These are phyloP conservation scores for Cathartes aura DNA, from an alignment of 2,113 vertebrate species.

Conservation along the genomic window DNA sequence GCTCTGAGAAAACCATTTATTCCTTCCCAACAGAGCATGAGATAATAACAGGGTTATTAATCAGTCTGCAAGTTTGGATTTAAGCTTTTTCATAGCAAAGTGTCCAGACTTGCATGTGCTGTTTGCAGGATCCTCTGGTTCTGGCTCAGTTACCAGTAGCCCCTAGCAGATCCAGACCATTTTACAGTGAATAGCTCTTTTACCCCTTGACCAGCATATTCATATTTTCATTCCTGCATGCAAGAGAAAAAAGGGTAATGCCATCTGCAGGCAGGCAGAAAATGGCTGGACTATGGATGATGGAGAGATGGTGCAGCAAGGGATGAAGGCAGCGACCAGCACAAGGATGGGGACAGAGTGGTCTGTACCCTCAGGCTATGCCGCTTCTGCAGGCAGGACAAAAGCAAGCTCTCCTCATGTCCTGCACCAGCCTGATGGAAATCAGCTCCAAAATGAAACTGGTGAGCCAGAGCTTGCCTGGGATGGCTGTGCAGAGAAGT, in stretches of 20 bases:
- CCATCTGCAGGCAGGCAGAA: background rate
- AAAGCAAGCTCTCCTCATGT: background rate
- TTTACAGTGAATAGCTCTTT: background rate
- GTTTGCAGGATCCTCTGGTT: background rate
- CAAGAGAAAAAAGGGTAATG: background rate
- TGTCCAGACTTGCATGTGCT: background rate
- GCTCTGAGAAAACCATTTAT: background rate
- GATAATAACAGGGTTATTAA: conserved; percentile 1
- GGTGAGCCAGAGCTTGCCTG: background rate
- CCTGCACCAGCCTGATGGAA: background rate
- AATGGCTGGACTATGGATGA: background rate
- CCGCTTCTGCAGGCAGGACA: background rate
- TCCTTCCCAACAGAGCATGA: background rate
- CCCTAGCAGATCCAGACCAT: background rate
- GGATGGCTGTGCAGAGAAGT: background rate
- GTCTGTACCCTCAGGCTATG: background rate
- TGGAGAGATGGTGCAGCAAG: background rate
- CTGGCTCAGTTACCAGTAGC: background rate
- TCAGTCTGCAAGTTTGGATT: background rate
- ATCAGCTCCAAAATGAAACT: background rate
- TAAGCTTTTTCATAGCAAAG: background rate
- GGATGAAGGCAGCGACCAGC: background rate
- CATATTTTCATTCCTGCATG: background rate
- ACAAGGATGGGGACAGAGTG: background rate
- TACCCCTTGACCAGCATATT: background rate